Evolutionary conservation across 30 jellyfish, hydroid and myxozoan species (phyloP).

Genomic region (Aurelia sp.): DNA sequence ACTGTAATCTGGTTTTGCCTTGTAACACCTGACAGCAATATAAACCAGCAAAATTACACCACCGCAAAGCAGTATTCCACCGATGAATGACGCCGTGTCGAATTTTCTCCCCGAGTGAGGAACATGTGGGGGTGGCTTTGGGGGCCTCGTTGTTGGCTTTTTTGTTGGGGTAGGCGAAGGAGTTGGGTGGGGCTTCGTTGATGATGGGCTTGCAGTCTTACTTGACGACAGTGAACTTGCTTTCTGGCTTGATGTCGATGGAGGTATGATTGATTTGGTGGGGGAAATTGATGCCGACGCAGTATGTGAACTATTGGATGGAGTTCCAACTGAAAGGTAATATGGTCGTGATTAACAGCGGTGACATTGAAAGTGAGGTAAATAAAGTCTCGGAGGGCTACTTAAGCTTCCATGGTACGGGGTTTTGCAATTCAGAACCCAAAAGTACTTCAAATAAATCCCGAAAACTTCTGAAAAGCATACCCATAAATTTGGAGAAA

Average conservation of each 20-base stretch:
- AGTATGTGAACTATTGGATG: neutral
- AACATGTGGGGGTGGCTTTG: constrained; percentile 38
- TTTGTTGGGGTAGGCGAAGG: constrained; percentile 53
- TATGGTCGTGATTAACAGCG: no score
- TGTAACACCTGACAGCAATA: constrained; percentile 76
- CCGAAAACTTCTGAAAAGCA: no score
- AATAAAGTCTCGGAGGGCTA: no score
- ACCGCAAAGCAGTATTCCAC: constrained; percentile 86
- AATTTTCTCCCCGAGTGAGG: constrained; percentile 58
- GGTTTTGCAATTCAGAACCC: no score
- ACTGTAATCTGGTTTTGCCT: constrained; percentile 69
- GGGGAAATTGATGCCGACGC: constrained; percentile 5
- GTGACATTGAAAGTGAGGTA: no score
- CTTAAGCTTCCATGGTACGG: no score
- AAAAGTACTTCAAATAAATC: no score
- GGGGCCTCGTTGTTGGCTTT: constrained; percentile 11
- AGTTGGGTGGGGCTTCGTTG: constrained; percentile 23
- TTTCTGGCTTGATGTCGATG: constrained; percentile 8
- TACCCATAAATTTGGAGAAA: no score
- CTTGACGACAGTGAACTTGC: neutral
- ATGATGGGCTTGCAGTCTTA: constrained; percentile 5
- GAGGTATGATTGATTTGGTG: constrained; percentile 2
- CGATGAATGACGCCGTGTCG: constrained; percentile 91
- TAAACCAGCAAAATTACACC: constrained; percentile 67
- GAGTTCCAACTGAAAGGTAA: no score